Evolutionary conservation across 2,888 invertebrate genomes (phyloP).

Genomic region (Amblyjoppa proteus): DNA sequence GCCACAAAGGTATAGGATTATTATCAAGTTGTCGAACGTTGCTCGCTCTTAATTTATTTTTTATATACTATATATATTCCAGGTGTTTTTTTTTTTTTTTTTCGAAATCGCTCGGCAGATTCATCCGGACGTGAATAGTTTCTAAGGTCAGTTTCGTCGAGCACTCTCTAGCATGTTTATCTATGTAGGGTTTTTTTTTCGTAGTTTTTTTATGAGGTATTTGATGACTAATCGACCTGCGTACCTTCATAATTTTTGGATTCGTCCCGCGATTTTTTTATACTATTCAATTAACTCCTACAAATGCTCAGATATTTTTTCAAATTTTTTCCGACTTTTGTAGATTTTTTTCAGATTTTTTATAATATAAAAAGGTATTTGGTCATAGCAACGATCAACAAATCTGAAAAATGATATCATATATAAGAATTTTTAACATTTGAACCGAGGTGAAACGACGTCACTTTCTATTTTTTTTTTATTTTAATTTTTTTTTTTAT

Average conservation of each 20-base stretch:
- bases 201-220: background rate
- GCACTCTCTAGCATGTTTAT: conserved; percentile 13
- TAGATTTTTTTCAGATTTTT: conserved; percentile 2
- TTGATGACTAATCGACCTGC: background rate
- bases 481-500: too few relatives aligned
- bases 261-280: too few relatives aligned
- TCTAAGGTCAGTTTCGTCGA: conserved; percentile 17
- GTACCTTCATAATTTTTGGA: too few relatives aligned
- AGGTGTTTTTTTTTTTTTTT: background rate
- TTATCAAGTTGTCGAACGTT: conserved; percentile 19
- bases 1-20: conserved; percentile 27
- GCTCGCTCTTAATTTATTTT: conserved; percentile 10
- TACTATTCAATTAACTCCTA: too few relatives aligned
- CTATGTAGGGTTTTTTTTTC: background rate
- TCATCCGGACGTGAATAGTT: conserved; percentile 20
- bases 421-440: too few relatives aligned
- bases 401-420: too few relatives aligned
- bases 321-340: background rate
- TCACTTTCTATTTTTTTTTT: too few relatives aligned
- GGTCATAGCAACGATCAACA: too few relatives aligned
- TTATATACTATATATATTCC: background rate
- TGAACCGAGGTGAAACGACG: too few relatives aligned
- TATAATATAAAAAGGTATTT: too few relatives aligned
- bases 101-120: background rate
- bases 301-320: background rate